Evolutionary conservation across 2,888 invertebrate genomes (phyloP).

Genomic region (Epinotia nisella): DNA sequence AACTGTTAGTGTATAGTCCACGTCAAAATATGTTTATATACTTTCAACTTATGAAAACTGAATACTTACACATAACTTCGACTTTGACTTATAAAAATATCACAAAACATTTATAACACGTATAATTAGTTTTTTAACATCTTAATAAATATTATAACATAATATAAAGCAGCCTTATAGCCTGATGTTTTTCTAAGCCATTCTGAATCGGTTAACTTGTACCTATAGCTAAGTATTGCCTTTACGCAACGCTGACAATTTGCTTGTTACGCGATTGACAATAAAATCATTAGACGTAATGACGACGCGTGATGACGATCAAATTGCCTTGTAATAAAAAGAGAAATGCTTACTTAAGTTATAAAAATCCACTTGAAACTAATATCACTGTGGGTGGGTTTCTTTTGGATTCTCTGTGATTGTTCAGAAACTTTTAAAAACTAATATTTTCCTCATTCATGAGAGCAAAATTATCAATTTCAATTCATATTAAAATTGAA

Average conservation of each 20-base stretch:
- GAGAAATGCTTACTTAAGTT: constrained; percentile 38
- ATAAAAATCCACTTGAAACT: constrained; percentile 21
- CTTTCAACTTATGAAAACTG: too few relatives aligned
- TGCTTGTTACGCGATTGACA: constrained; percentile 33
- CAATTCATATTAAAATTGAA: too few relatives aligned
- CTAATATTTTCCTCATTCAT: too few relatives aligned
- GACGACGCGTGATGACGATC: constrained; percentile 26
- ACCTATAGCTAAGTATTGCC: constrained; percentile 15
- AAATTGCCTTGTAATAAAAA: constrained; percentile 39
- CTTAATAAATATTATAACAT: neutral
- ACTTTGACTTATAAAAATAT: too few relatives aligned
- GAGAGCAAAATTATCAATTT: too few relatives aligned
- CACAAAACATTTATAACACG: too few relatives aligned
- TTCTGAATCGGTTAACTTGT: constrained; percentile 18
- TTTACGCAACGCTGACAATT: constrained; percentile 32
- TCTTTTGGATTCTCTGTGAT: neutral
- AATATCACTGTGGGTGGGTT: constrained; percentile 1
- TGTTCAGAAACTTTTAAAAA: too few relatives aligned
- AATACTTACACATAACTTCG: too few relatives aligned
- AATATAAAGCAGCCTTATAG: neutral
- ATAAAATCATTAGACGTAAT: constrained; percentile 38
- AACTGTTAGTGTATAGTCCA: too few relatives aligned
- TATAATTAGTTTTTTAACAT: constrained; percentile 3
- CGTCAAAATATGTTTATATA: too few relatives aligned
- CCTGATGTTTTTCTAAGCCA: constrained; percentile 9